phyloP scores from a whole-genome alignment of 2,888 invertebrate species.

The Tuta absoluta region DNA sequence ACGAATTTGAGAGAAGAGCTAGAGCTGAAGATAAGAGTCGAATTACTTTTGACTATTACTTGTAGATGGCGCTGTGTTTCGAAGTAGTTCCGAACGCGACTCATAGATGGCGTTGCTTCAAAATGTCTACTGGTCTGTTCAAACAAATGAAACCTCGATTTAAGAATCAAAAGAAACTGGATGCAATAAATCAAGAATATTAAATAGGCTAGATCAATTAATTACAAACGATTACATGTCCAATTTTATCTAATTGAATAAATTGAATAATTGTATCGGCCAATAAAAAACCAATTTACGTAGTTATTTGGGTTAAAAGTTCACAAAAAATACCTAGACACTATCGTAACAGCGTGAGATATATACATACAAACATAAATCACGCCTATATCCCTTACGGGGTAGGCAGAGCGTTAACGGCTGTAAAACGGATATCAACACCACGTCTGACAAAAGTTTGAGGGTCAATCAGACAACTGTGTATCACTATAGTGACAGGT shows the following conservation, averaged over 20 bases:
- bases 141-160: neutral
- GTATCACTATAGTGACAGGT: too few relatives aligned
- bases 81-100: neutral
- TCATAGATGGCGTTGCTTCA: neutral
- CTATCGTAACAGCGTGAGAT: neutral
- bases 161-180: neutral
- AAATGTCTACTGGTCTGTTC: neutral
- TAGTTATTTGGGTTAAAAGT: neutral
- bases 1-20: neutral
- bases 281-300: neutral
- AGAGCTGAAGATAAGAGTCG: neutral
- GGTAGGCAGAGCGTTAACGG: too few relatives aligned
- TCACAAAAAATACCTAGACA: neutral
- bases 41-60: neutral
- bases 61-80: neutral
- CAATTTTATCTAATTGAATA: conserved; percentile 26
- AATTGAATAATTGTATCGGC: conserved; percentile 37
- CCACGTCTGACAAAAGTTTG: too few relatives aligned
- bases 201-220: neutral
- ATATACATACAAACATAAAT: neutral
- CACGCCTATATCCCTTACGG: too few relatives aligned
- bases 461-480: too few relatives aligned
- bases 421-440: too few relatives aligned
- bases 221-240: neutral
- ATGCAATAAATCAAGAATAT: neutral